Evolutionary conservation across 2,113 vertebrate species (phyloP), one percentile per base, ranked within the genome.

Genomic region (Larimichthys crocea): DNA sequence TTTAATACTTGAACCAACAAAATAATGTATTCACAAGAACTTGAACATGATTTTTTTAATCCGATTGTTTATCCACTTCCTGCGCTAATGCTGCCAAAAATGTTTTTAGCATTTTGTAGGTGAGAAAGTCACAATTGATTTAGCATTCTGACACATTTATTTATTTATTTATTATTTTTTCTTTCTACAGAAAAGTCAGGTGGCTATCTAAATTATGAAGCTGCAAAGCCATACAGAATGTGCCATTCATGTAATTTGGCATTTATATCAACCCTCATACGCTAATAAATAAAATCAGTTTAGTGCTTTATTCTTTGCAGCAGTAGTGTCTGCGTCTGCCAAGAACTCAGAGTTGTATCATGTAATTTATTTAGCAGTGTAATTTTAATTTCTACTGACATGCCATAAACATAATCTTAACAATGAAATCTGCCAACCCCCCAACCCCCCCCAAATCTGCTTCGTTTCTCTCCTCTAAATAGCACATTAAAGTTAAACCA

Each of bases 381-480:
- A 35, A 80, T 80, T 76, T 67, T 63, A 49, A 74, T 60, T 79
- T 85, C 53, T 49, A 61, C 60, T 49, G 60, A 77, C 42, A 40
- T 35, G 11, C 15, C 49, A 50, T 57, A 20, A 76, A 80, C 44
- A 78, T 71, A 67, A 85, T 78, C 75, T 50, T 63, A 73, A 75
- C 76, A 77, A 74, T 68, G 72, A 80, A 75, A 67, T 66, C 9
- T 40, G 61, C 72, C 57, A 69, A 69, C 22, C 22, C 24, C 24
- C 24, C 24, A n/a, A n/a, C 24, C 26, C 26, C 20, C 1, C 1
- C 8, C 15, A 66, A 71, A 71, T 74, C 50, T 40, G 72, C 71
- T 71, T 26, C 2, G 59, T 53, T 77, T 68, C 35, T 29, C 55
- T 72, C 10, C 42, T 16, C 42, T 46, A 24, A 55, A 72, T 55